Evolutionary conservation across 2,888 invertebrate genomes (phyloP), one percentile per base, ranked within the genome.

Genomic region (Seladonia tumulorum): DNA sequence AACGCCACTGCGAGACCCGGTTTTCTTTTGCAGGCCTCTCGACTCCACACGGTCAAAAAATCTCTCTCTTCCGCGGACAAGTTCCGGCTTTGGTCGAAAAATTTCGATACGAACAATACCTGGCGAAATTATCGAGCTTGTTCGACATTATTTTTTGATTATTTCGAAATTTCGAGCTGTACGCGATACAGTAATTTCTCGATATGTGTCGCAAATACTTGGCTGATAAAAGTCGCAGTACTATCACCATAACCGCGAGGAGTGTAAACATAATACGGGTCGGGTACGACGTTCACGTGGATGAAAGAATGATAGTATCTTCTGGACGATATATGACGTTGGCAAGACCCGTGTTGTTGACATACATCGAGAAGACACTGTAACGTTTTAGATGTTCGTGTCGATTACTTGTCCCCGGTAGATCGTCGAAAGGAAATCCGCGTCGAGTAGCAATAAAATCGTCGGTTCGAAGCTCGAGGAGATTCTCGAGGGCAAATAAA

Each of bases 21-120:
- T 78, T 74, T 18, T 29, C 35, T 45, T 78, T 84, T 66, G 29
- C 42, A 2, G 35, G 66, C 66, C 16, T 3, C 45, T 35, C 25
- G 14, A 10, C 68, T 25, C 47, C 14, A 12, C 39, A 49, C n/a
- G n/a, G 47, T 68, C 5, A n/a, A 68, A 77, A 18, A 66, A 42
- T 47, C 14, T 10, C 10, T 3, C n/a, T 12, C 35, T 63, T n/a
- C 18, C 25, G n/a, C 57, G n/a, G 57, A 4, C 25, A 57, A 57
- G 12, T n/a, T 10, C 14, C 29, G 22, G 16, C 35, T 29, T 18
- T 18, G 29, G 18, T 16, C 25, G 16, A 5, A 49, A 49, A 18
- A 18, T 18, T 49, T 18, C 49, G 42, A 8, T 42, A 1, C 8
- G 42, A 42, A 42, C 42, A 10, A 42, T 53, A 35, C 22, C 8